phyloP scores from a whole-genome alignment of 2,888 invertebrate genomes.

The Zygothrica quintamaculata region DNA sequence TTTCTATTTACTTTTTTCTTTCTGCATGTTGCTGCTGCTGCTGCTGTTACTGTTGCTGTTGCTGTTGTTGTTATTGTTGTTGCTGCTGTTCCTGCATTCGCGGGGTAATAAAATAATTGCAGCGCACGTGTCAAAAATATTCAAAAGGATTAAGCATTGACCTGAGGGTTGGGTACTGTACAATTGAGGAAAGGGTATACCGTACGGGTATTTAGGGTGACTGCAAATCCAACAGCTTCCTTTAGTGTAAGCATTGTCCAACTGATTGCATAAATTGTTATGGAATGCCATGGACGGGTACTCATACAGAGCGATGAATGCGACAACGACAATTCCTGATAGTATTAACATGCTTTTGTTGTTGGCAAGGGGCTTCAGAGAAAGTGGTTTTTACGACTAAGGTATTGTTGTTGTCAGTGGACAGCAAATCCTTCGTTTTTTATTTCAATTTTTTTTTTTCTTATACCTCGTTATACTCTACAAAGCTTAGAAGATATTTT shows the following conservation, averaged over 20 bases:
- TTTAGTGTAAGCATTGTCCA: slow-evolving; percentile 53
- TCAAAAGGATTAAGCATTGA: slow-evolving; percentile 73
- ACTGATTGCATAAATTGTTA: slow-evolving; percentile 79
- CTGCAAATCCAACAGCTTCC: slow-evolving; percentile 40
- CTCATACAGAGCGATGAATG: slow-evolving; percentile 32
- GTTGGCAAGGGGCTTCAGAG: background rate
- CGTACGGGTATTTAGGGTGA: slow-evolving; percentile 8
- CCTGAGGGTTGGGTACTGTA: background rate
- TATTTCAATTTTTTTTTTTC: too few species aligned
- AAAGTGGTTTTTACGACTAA: slow-evolving; percentile 7
- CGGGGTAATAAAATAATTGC: slow-evolving; percentile 82
- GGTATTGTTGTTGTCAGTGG: slow-evolving; percentile 32
- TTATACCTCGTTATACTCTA: slow-evolving; percentile 32
- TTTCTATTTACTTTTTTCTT: slow-evolving; percentile 15
- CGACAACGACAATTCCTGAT: slow-evolving; percentile 31
- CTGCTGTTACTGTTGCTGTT: too few species aligned
- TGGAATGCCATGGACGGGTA: slow-evolving; percentile 62
- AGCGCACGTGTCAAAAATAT: slow-evolving; percentile 83
- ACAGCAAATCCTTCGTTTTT: slow-evolving; percentile 34
- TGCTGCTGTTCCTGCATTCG: too few species aligned
- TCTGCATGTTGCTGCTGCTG: slow-evolving; percentile 42
- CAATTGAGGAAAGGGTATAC: slow-evolving; percentile 1
- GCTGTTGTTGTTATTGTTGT: too few species aligned
- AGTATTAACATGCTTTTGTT: slow-evolving; percentile 30
- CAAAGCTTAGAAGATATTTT: background rate